Evolutionary conservation across 1,140 invertebrate species (phyloP).

Genomic region (Scaptomyza hsui): DNA sequence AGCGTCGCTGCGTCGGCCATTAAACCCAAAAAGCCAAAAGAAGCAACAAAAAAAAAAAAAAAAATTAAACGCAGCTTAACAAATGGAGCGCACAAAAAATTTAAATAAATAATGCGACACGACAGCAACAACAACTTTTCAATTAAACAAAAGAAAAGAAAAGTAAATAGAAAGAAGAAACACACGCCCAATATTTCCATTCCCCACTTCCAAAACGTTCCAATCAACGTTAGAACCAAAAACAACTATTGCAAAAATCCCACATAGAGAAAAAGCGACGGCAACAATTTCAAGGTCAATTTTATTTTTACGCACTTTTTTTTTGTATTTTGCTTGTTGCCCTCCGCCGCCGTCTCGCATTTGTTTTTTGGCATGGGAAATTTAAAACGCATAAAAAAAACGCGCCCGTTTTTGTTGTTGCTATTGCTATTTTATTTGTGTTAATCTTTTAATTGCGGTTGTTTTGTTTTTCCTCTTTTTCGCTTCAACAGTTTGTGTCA

Average conservation of each 20-base stretch:
- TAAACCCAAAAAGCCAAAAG: slow-evolving; percentile 56
- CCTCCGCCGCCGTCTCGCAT: not conserved
- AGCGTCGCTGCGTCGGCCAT: slow-evolving; percentile 47
- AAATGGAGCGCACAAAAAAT: slow-evolving; percentile 45
- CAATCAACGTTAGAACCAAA: slow-evolving; percentile 32
- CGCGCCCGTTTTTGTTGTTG: slow-evolving; percentile 39
- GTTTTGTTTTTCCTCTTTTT: slow-evolving; percentile 60
- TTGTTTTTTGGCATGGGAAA: slow-evolving; percentile 56
- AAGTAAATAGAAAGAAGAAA: slow-evolving; percentile 9
- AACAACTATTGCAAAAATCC: slow-evolving; percentile 5
- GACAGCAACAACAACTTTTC: slow-evolving; percentile 33
- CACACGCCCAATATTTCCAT: slow-evolving; percentile 24
- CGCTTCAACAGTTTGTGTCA: slow-evolving; percentile 1
- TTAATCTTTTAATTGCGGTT: slow-evolving; percentile 78
- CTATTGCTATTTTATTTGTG: slow-evolving; percentile 41
- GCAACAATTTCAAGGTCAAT: slow-evolving; percentile 72
- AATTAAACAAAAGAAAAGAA: slow-evolving; percentile 41
- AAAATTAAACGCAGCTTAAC: slow-evolving; percentile 34
- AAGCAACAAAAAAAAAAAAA: not conserved
- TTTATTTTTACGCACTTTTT: slow-evolving; percentile 76
- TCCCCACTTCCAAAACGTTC: slow-evolving; percentile 17
- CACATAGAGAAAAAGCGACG: slow-evolving; percentile 6
- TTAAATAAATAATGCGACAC: slow-evolving; percentile 59
- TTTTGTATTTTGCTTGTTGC: slow-evolving; percentile 1
- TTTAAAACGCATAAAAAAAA: slow-evolving; percentile 77